Evolutionary conservation across 2,797 vertebrate species (phyloP), one percentile per base, ranked within the genome.

Genomic region (Brotula barbata): DNA sequence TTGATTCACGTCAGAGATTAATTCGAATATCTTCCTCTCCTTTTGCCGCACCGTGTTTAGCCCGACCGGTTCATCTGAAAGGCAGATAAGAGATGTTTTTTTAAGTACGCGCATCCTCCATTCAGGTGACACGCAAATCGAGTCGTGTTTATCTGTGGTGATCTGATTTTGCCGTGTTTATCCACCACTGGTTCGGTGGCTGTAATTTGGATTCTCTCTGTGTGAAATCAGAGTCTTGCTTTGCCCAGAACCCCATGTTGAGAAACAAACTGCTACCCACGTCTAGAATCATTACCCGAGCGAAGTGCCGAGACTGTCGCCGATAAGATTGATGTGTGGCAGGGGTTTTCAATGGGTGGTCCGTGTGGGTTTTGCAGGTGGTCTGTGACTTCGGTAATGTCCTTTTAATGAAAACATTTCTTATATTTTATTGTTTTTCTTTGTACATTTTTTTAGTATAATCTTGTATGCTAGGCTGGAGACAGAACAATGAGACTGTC

Each of bases 21-120:
- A 48, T 67, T 40, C 54, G 72, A 51, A 58, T 40, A 53, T 78
- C 44, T 28, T 28, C 25, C 59, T 77, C 8, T 28, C 25, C 59
- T 77, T 67, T 63, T 61, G 44, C 43, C 37, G 48, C 73, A 46
- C 23, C 52, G 31, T 62, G 61, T 82, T 87, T 78, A 75, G 63
- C 56, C 31, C 73, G 76, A 82, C 84, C 76, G 82, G 70, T 75
- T 64, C 46, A 71, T 85, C 53, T 84, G 45, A 86, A 84, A 82
- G 69, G 70, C 72, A 85, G 80, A 82, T 83, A 78, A 80, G 56
- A 68, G 68, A 67, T 40, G 20, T 42, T 54, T 42, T 41, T 81
- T 76, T 68, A 53, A 57, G 62, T 47, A 57, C 48, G 62, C 59
- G 46, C 67, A 55, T 74, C 60, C 43, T 46, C 48, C 58, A 52